Evolutionary conservation across 2,797 vertebrate genomes (phyloP), one percentile per base, ranked within the genome.

Genomic region (Rhinatrema bivittatum): DNA sequence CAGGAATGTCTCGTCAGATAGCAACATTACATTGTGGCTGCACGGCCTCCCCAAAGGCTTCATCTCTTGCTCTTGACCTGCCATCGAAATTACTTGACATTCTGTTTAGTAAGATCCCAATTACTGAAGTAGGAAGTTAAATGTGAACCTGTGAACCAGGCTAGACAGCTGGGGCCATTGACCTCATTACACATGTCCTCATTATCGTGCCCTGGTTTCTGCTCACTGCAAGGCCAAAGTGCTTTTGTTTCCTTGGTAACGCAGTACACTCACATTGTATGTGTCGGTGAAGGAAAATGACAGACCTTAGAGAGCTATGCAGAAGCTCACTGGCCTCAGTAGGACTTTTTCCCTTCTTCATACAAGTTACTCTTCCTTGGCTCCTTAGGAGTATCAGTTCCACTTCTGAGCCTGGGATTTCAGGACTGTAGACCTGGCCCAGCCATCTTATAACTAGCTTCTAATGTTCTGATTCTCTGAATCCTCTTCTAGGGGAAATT

Each of bases 81-180:
- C 40, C 43, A 30, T 39, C 44, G 26, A 50, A 44, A 50, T 39
- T 39, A 47, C 40, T 40, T 34, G 48, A 39, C 48, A 39, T 44
- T 50, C 48, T 44, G 40, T 39, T 50, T 50, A 44, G 48, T 44
- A 44, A 50, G 50, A n/a, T 40, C 48, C 48, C 50, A 43, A 50
- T 50, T 39, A 44, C 40, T 30, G 48, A 20, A 39, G 40, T 35
- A 30, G 16, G 40, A 40, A 50, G 48, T 50, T 43, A 39, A 50
- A 50, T 44, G 36, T 29, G 36, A 44, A 41, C 27, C 48, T 44
- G 48, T 44, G 50, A 39, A 50, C 11, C 30, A 32, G 41, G 48
- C 50, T 44, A 39, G 48, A 50, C 48, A 44, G 40, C 47, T 39
- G 48, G 33, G 48, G 26, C 36, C 10, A 11, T 19, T 22, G 40